Evolutionary conservation across 2,797 vertebrate species (phyloP).

Genomic region (Buphagus erythrorhynchus): DNA sequence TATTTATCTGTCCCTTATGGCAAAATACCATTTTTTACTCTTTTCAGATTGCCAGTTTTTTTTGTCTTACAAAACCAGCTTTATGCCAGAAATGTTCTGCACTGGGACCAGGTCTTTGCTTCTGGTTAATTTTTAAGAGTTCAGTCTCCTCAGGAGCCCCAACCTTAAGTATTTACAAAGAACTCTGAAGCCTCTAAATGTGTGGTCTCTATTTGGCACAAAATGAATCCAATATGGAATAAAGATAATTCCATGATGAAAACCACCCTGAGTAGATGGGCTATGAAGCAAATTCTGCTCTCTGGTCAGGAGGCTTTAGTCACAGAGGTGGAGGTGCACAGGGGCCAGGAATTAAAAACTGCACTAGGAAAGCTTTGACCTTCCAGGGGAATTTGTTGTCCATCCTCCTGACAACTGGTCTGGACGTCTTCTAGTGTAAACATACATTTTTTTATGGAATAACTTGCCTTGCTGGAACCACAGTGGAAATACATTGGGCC

Average conservation of each 20-base stretch:
- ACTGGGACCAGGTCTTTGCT: not conserved
- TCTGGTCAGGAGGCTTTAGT: not conserved
- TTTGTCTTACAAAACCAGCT: not conserved
- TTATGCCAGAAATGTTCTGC: not conserved
- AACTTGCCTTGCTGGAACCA: not conserved
- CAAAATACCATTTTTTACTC: not conserved
- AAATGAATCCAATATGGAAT: not conserved
- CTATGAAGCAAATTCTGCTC: not conserved
- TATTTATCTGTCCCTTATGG: not conserved
- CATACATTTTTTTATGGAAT: not conserved
- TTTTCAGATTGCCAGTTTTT: not conserved
- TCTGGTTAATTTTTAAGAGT: not conserved
- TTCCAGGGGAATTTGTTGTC: not conserved
- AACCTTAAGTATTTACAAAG: not conserved
- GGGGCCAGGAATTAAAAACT: not conserved
- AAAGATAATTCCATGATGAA: not conserved
- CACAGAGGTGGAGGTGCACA: not conserved
- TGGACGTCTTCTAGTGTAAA: not conserved
- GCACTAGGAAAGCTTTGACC: not conserved
- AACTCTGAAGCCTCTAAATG: not conserved
- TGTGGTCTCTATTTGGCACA: not conserved
- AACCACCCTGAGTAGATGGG: not conserved
- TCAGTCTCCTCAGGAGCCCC: not conserved
- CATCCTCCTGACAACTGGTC: not conserved
- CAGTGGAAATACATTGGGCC: accelerated